Percentiles rank a stretch among this genome's conserved stretches.
phyloP scores from a whole-genome alignment of 1,140 invertebrate genomes.

The Caenorhabditis latens region DNA sequence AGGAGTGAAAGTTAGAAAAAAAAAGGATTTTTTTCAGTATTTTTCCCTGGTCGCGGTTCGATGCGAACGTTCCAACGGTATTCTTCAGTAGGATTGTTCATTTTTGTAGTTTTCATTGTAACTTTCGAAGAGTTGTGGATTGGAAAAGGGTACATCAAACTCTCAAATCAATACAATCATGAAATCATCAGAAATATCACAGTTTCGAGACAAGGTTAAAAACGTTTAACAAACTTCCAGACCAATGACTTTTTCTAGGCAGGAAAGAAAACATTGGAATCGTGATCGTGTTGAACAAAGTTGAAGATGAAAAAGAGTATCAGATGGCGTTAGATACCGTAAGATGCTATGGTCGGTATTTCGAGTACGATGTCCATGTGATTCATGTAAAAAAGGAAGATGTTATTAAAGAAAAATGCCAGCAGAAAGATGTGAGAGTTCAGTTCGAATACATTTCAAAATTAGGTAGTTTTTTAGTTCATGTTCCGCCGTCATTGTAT shows the following conservation, averaged over 20 bases:
- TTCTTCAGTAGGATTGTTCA: background rate
- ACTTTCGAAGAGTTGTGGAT: background rate
- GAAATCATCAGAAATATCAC: slow-evolving; percentile 17
- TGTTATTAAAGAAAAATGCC: background rate
- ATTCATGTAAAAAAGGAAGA: slow-evolving; percentile 18
- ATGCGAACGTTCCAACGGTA: slow-evolving; percentile 6
- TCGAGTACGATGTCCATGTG: slow-evolving; percentile 54
- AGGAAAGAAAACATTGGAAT: slow-evolving; percentile 54
- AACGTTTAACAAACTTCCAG: background rate
- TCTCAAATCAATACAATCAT: background rate
- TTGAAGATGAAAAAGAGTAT: slow-evolving; percentile 49
- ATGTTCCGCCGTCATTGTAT: slow-evolving; percentile 68
- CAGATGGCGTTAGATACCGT: slow-evolving; percentile 57
- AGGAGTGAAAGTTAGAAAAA: background rate
- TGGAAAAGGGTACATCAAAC: background rate
- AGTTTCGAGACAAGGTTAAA: background rate
- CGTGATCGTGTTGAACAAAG: slow-evolving; percentile 53
- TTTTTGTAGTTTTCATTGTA: background rate
- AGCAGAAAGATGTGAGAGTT: slow-evolving; percentile 62
- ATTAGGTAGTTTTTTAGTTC: slow-evolving; percentile 61
- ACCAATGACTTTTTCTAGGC: background rate
- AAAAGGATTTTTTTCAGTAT: background rate
- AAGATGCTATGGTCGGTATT: slow-evolving; percentile 55
- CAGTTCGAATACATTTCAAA: background rate
- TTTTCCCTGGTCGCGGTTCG: background rate